Percentiles rank a stretch among this genome's conserved stretches.
Conservation (phyloP, 2,888 invertebrate species). For the Drosophila peninsularis region DNA sequence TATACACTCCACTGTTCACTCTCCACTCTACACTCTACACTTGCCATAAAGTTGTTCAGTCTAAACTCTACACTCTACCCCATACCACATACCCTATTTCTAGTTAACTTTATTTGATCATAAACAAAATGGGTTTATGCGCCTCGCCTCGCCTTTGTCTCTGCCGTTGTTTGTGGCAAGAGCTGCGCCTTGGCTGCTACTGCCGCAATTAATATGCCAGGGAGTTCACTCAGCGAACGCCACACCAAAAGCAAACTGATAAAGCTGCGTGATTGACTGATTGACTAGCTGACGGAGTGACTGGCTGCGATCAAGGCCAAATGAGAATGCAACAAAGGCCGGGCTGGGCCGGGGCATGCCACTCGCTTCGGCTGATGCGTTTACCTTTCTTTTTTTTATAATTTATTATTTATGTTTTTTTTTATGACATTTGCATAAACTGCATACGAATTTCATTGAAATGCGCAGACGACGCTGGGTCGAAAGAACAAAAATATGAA, state of each 20-base stretch:
- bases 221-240: conserved; percentile 11
- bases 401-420: background rate
- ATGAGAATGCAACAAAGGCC: conserved; percentile 16
- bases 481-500: background rate
- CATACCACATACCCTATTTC: background rate
- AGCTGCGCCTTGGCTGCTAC: conserved; percentile 17
- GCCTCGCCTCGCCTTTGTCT: conserved; percentile 6
- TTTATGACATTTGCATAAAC: conserved; percentile 44
- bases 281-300: conserved; percentile 13
- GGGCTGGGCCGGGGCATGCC: conserved; percentile 9
- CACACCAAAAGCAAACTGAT: conserved; percentile 12
- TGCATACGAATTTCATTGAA: conserved; percentile 30
- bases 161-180: conserved; percentile 18
- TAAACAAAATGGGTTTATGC: background rate
- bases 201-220: conserved; percentile 49
- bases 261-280: conserved; percentile 16
- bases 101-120: background rate
- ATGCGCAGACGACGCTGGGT: conserved; percentile 10
- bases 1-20: background rate
- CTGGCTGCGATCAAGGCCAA: conserved; percentile 47
- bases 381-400: conserved; percentile 4
- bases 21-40: background rate
- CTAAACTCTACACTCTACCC: background rate
- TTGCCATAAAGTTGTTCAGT: background rate
- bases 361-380: background rate